Evolutionary conservation across 2,888 invertebrate species (phyloP), one percentile per base, ranked within the genome.

Genomic region (Dryococelus australis): DNA sequence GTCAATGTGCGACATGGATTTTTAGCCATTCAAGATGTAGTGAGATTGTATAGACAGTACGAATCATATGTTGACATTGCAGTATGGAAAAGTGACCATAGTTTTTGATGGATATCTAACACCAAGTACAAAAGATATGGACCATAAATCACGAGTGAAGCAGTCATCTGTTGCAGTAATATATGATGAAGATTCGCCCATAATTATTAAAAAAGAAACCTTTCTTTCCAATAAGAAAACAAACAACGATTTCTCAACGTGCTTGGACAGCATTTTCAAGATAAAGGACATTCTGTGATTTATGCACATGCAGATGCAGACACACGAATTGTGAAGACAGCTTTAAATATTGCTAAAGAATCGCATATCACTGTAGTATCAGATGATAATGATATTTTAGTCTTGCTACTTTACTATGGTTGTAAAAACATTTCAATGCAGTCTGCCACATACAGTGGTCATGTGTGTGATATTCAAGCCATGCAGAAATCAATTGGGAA

Each of bases 101-200:
- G 5, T 83, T 26, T 83, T 80, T 79, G 43, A 80, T 79, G 86
- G 80, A 8, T 86, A 47, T 86, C 78, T 47, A 24, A 86, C n/a
- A 78, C 43, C 78, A 27, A 80, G 86, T 86, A 86, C 86, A 80
- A 86, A 86, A 80, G 86, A 86, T 86, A 80, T 80, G 80, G 86
- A 86, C 80, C 86, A 86, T 43, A 53, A 80, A 79, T 78, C 78
- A 80, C 28, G 80, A 43, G 80, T 5, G 35, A 86, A 86, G 80
- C 80, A 86, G 8, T 86, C 86, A 86, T 79, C 86, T 79, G 86
- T 86, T 79, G 47, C 86, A 79, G 43, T 86, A 43, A 80, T 79
- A 43, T 85, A 35, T 86, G 43, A 78, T 80, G 86, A 79, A 43
- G 13, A 80, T 24, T 79, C 86, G n/a, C 86, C 86, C 16, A 35